Percentiles rank a stretch among this genome's conserved stretches.
phyloP scores from a whole-genome alignment of 2,888 invertebrate species.

The Pyrrhosoma nymphula region DNA sequence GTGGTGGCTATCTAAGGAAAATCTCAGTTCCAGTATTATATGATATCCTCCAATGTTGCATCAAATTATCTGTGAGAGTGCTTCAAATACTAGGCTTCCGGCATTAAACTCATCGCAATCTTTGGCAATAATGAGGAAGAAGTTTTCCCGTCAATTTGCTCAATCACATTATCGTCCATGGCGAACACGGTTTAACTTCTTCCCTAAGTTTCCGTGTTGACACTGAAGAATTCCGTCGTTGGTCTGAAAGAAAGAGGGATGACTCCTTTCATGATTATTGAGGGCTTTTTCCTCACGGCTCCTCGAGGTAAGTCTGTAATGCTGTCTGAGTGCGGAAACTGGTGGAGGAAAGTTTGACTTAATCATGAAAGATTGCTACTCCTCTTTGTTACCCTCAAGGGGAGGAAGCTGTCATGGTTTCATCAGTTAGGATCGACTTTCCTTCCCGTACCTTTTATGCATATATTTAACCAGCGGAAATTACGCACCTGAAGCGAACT shows the following conservation, averaged over 20 bases:
- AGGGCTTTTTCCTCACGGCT: background rate
- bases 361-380: constrained; percentile 43
- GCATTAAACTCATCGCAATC: background rate
- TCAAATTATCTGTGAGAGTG: too few relatives aligned
- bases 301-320: background rate
- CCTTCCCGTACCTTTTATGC: background rate
- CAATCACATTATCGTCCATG: background rate
- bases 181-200: background rate
- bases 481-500: background rate
- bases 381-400: background rate
- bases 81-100: too few relatives aligned
- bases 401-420: background rate
- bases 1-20: too few relatives aligned
- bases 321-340: background rate
- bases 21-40: too few relatives aligned
- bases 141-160: background rate
- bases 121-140: background rate
- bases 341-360: constrained; percentile 1
- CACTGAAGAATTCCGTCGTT: background rate
- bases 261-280: background rate
- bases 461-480: background rate
- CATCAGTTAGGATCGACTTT: background rate
- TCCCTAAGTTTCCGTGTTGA: background rate
- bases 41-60: too few relatives aligned
- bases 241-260: background rate